Evolutionary conservation across 2,888 invertebrate species (phyloP).

Genomic region (Nomada lathburiana): DNA sequence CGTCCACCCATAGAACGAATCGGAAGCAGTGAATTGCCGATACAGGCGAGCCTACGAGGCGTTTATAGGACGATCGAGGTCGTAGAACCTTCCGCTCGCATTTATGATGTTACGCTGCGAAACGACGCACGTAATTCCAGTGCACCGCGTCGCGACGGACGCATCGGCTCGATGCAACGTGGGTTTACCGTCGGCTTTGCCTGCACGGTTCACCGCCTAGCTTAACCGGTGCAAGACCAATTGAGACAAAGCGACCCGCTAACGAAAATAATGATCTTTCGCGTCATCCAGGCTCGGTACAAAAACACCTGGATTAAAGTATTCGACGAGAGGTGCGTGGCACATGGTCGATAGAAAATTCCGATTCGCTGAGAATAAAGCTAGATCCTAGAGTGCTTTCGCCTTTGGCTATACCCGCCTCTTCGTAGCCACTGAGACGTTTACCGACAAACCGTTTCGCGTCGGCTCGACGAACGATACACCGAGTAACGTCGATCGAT

Average conservation of each 20-base stretch:
- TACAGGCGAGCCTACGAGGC: constrained; percentile 18
- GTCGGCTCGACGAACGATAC: background rate
- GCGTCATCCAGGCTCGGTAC: constrained; percentile 10
- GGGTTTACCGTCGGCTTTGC: constrained; percentile 26
- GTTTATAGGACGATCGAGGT: constrained; percentile 38
- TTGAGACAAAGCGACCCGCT: constrained; percentile 44
- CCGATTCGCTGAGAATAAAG: constrained; percentile 9
- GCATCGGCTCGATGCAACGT: background rate
- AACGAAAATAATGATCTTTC: constrained; percentile 53
- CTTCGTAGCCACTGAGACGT: background rate
- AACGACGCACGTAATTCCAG: constrained; percentile 30
- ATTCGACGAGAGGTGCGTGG: background rate
- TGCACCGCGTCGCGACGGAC: background rate
- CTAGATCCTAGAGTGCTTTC: background rate
- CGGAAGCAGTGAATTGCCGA: constrained; percentile 21
- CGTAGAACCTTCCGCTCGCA: constrained; percentile 13
- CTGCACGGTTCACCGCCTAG: constrained; percentile 33
- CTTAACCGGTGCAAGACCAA: constrained; percentile 23
- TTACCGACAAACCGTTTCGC: background rate
- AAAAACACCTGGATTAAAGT: constrained; percentile 46
- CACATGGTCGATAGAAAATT: constrained; percentile 35
- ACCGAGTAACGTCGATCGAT: background rate
- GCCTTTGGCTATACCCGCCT: no score
- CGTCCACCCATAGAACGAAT: constrained; percentile 20
- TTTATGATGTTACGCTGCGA: constrained; percentile 54